A percentile compares a stretch with the other conserved stretches of the same genome.
phyloP scores from a whole-genome alignment of 2,797 vertebrate genomes.

The Carapus acus region DNA sequence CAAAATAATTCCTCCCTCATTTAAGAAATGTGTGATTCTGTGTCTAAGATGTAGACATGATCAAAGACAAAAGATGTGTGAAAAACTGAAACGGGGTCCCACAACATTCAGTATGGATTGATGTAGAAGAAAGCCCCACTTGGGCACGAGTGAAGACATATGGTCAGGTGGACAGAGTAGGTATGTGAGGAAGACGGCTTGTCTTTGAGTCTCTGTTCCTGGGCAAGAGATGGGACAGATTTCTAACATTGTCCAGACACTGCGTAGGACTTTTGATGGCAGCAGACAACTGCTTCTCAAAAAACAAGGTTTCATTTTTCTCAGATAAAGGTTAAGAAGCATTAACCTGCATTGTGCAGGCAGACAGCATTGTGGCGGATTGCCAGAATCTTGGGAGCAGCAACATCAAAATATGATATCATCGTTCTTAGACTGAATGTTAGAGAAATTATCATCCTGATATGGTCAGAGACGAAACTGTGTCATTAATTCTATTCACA shows the following conservation, averaged over 20 bases:
- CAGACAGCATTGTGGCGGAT: too few relatives aligned
- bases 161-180: slow-evolving; percentile 59
- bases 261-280: slow-evolving; percentile 13
- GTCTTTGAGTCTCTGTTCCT: slow-evolving; percentile 23
- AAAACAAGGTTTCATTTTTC: too few relatives aligned
- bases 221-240: slow-evolving; percentile 10
- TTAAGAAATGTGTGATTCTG: not conserved
- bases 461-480: too few relatives aligned
- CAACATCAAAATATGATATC: too few relatives aligned
- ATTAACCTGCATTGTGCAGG: too few relatives aligned
- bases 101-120: slow-evolving; percentile 36
- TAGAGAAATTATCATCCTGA: too few relatives aligned
- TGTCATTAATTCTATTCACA: too few relatives aligned
- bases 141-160: slow-evolving; percentile 42
- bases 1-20: not conserved
- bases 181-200: slow-evolving; percentile 22
- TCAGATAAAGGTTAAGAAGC: too few relatives aligned
- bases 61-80: slow-evolving; percentile 34
- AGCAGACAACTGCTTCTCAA: not conserved
- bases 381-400: too few relatives aligned
- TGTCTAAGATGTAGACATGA: slow-evolving; percentile 21
- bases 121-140: slow-evolving; percentile 48
- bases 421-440: too few relatives aligned
- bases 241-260: slow-evolving; percentile 2
- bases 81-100: slow-evolving; percentile 41